phyloP scores from a whole-genome alignment of 2,888 invertebrate species.

The Baronia brevicornis region DNA sequence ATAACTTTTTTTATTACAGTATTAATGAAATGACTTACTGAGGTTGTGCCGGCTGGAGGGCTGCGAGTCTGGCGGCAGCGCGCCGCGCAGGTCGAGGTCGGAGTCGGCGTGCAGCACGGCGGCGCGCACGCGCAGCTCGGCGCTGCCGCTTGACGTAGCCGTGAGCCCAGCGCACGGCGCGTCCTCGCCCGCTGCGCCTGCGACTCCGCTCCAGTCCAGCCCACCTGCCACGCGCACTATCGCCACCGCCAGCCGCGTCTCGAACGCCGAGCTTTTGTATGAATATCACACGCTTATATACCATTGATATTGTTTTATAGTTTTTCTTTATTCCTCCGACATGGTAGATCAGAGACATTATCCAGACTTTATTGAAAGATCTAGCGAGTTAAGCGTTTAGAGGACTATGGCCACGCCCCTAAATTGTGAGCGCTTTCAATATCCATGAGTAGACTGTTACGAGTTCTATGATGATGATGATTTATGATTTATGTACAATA shows the following conservation, averaged over 20 bases:
- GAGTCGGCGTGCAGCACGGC: conserved; percentile 81
- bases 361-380: too few species aligned
- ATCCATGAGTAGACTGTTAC: too few species aligned
- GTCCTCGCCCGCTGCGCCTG: conserved; percentile 44
- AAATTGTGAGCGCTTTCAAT: too few species aligned
- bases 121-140: conserved; percentile 55
- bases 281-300: too few species aligned
- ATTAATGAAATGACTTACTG: conserved; percentile 43
- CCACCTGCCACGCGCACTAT: conserved; percentile 91
- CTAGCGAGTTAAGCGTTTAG: too few species aligned
- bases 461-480: too few species aligned
- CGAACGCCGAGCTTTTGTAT: conserved; percentile 96
- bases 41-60: conserved; percentile 42
- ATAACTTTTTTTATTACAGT: too few species aligned
- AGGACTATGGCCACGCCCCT: too few species aligned
- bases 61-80: conserved; percentile 30
- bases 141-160: conserved; percentile 53
- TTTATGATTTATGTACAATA: too few species aligned
- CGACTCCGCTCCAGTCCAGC: conserved; percentile 82
- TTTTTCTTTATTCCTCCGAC: too few species aligned
- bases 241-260: conserved; percentile 91
- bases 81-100: conserved; percentile 77
- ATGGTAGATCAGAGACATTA: too few species aligned
- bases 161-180: conserved; percentile 46
- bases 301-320: too few species aligned